Percentiles rank a stretch among this genome's conserved stretches.
phyloP scores from a whole-genome alignment of 2,888 invertebrate species.

The Crepidodera aurea region DNA sequence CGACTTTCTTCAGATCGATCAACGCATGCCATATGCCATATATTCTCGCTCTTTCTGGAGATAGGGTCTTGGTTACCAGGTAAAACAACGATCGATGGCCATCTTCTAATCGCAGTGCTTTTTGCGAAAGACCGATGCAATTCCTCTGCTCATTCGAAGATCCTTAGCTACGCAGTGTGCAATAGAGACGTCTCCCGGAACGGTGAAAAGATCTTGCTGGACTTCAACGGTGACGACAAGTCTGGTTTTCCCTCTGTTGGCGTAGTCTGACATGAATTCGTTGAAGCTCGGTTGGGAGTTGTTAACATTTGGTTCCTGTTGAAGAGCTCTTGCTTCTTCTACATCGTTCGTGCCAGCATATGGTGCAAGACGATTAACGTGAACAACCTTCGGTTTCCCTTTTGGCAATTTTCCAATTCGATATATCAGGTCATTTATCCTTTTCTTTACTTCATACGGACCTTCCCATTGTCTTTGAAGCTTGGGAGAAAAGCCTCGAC shows the following conservation, averaged over 20 bases:
- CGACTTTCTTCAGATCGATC: no score
- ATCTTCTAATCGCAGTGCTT: no score
- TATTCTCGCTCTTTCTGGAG: no score
- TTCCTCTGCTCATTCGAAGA: not conserved
- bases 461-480: slow-evolving; percentile 8
- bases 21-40: no score
- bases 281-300: not conserved
- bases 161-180: not conserved
- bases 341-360: not conserved
- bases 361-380: not conserved
- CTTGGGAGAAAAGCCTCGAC: not conserved
- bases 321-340: not conserved
- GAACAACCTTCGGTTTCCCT: not conserved
- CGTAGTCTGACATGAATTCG: not conserved
- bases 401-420: slow-evolving; percentile 1
- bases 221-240: slow-evolving; percentile 7
- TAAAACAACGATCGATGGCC: no score
- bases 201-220: slow-evolving; percentile 1
- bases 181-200: slow-evolving; percentile 6
- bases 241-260: no score
- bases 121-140: not conserved
- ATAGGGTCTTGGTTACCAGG: no score
- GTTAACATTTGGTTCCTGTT: not conserved
- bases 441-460: slow-evolving; percentile 9
- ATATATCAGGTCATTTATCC: slow-evolving; percentile 9